Base-by-base conservation (phyloP, 1,140 invertebrate species). In the Lordiphosa mommai region DNA sequence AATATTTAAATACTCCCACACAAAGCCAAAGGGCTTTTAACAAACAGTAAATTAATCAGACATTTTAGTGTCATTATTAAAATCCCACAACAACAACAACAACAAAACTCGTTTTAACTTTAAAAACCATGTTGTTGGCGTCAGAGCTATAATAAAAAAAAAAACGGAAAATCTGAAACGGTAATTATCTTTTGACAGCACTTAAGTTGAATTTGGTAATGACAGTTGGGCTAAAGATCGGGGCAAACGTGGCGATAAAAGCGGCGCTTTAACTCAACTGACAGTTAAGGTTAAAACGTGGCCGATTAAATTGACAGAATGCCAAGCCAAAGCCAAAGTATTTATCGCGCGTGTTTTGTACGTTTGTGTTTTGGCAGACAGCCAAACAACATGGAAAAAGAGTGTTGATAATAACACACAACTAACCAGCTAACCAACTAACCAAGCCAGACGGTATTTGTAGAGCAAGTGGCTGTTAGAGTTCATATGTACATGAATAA, bases 161-260 rank as follows among this genome's bases (percentile, higher is more conserved):
- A 69, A 52, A 70, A n/a, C n/a, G 17, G 3, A 27, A 27, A 27
- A 27, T 27, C 56, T 51, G 61, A 71, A 76, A 67, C 66, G 77
- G 76, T 80, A 76, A 84, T 84, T 80, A 80, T 84, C 76, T 84
- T 84, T 84, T 80, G 76, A 80, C 76, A 80, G 77, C 76, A 76
- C 66, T 76, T 84, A 76, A 76, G 71, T 60, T 74, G 76, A 76
- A 76, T 80, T 80, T 82, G 71, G 66, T 57, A 71, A 59, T 67
- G 71, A 84, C 76, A 82, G 67, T 70, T 49, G 44, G 38, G 61
- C 53, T 57, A 59, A 73, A 61, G 55, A 63, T 70, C 55, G 61
- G 59, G 64, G 52, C 59, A 49, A 36, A 56, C 58, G 57, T 32
- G 47, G 44, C 61, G 53, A 66, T 73, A 76, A 70, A 70, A 61